phyloP scores from a whole-genome alignment of 2,888 invertebrate species.

The Cryptophagus acutangulus region DNA sequence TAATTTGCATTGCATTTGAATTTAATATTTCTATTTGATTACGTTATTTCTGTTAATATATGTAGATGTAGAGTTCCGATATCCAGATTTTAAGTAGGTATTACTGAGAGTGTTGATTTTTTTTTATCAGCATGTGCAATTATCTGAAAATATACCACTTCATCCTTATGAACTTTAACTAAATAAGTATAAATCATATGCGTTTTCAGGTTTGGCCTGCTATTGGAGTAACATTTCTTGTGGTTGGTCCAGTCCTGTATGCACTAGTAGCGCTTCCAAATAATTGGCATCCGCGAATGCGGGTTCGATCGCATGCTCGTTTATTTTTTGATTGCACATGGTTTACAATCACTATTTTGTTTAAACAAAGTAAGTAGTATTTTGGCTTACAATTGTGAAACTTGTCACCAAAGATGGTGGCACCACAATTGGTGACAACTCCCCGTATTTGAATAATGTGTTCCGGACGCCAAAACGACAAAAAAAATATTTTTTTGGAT shows the following conservation, averaged over 20 bases:
- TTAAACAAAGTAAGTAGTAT: constrained; percentile 61
- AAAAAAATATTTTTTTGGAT: too few relatives aligned
- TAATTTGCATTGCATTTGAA: neutral
- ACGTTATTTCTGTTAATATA: constrained; percentile 5
- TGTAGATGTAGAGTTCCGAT: constrained; percentile 4
- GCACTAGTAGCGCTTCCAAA: constrained; percentile 61
- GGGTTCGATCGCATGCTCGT: constrained; percentile 39
- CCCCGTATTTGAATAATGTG: too few relatives aligned
- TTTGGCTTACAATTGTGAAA: neutral
- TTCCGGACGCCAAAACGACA: too few relatives aligned
- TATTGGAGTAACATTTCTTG: constrained; percentile 58
- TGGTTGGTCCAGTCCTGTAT: constrained; percentile 67
- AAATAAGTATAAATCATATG: neutral
- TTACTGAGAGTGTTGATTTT: too few relatives aligned
- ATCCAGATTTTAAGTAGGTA: too few relatives aligned
- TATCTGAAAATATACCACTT: too few relatives aligned
- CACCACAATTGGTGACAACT: too few relatives aligned
- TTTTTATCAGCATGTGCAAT: too few relatives aligned
- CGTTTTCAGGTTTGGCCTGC: constrained; percentile 65
- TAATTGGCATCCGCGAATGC: constrained; percentile 50
- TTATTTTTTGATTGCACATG: constrained; percentile 62
- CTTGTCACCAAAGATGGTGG: too few relatives aligned
- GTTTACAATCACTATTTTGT: constrained; percentile 66
- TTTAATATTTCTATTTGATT: constrained; percentile 1
- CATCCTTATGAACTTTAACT: constrained; percentile 5